Conservation (phyloP, 1,140 invertebrate species). For the Ridgeia piscesae region DNA sequence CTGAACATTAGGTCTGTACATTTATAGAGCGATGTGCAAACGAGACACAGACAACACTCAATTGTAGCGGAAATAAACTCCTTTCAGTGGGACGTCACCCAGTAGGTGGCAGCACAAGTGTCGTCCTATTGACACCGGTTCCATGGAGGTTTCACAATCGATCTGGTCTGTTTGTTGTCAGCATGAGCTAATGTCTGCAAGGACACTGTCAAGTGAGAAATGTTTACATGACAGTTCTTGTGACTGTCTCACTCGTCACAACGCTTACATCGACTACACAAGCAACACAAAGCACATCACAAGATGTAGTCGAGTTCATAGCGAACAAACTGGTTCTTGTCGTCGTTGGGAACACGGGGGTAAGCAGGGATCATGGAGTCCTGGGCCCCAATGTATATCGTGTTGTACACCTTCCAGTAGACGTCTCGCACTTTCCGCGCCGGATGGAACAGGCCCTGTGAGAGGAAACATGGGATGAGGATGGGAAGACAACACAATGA, state of each 20-base stretch:
- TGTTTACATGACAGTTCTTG: neutral
- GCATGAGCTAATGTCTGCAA: neutral
- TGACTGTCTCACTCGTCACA: neutral
- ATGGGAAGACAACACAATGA: neutral
- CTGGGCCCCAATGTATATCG: constrained; percentile 97
- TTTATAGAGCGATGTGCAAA: neutral
- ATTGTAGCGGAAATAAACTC: neutral
- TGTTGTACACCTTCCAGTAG: constrained; percentile 99
- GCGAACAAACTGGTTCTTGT: constrained; percentile 91
- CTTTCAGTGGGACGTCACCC: neutral
- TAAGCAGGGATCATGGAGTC: constrained; percentile 98
- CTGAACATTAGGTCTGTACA: neutral
- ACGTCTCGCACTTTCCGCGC: constrained; percentile 98
- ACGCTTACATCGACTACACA: neutral
- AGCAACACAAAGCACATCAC: constrained; percentile 50
- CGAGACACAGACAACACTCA: neutral
- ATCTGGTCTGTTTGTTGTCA: neutral
- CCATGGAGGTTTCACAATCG: no score
- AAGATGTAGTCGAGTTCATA: constrained; percentile 96
- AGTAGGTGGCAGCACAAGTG: neutral
- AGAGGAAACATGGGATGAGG: neutral
- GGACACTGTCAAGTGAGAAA: neutral
- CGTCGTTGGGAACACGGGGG: constrained; percentile 90
- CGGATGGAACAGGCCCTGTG: constrained; percentile 94
- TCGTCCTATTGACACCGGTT: neutral